Conservation (phyloP, 2,888 invertebrate species). For the Laspeyria flexula region DNA sequence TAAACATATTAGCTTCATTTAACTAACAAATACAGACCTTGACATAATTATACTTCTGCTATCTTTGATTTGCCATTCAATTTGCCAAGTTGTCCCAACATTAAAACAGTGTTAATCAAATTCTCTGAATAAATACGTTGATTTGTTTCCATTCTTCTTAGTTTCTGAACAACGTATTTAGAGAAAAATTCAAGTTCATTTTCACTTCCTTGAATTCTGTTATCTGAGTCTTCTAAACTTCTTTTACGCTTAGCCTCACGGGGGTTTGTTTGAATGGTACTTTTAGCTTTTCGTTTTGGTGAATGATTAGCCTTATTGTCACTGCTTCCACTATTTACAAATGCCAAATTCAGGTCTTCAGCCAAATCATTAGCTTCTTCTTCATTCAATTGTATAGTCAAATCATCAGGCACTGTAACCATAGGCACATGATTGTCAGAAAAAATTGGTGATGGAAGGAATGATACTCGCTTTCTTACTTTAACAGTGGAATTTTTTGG, state of each 20-base stretch:
- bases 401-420: slow-evolving; percentile 82
- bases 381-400: slow-evolving; percentile 81
- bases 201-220: slow-evolving; percentile 62
- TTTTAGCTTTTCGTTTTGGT: slow-evolving; percentile 57
- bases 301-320: slow-evolving; percentile 43
- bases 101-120: slow-evolving; percentile 80
- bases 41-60: slow-evolving; percentile 51
- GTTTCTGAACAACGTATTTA: slow-evolving; percentile 80
- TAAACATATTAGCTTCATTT: slow-evolving; percentile 30
- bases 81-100: slow-evolving; percentile 78
- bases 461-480: slow-evolving; percentile 76
- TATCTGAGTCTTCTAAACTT: slow-evolving; percentile 53
- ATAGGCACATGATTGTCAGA: slow-evolving; percentile 79
- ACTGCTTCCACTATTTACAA: slow-evolving; percentile 56
- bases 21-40: slow-evolving; percentile 30
- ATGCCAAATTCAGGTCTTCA: slow-evolving; percentile 70
- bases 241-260: slow-evolving; percentile 62
- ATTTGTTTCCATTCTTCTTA: slow-evolving; percentile 80
- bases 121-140: slow-evolving; percentile 82
- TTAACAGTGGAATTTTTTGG: slow-evolving; percentile 64
- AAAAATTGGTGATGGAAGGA: slow-evolving; percentile 76
- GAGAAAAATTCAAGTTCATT: slow-evolving; percentile 81
- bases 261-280: slow-evolving; percentile 52
- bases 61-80: slow-evolving; percentile 79
- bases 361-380: slow-evolving; percentile 77